These are phyloP conservation scores for Deilephila porcellus DNA, from an alignment of 2,888 invertebrate genomes.

Conservation along the genomic window DNA sequence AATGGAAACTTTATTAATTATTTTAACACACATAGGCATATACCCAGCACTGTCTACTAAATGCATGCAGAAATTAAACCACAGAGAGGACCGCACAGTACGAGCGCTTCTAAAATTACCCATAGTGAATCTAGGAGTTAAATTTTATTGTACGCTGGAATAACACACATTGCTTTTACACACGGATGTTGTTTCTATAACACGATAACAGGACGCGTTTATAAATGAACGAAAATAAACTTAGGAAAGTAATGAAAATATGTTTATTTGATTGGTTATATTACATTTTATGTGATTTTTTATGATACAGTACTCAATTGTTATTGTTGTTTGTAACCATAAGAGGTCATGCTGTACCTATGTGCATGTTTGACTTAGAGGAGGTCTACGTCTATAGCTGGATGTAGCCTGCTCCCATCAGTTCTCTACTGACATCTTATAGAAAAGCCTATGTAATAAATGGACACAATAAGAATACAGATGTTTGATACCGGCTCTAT, in stretches of 20 bases:
- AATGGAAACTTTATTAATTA: not conserved
- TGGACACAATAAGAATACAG: no score
- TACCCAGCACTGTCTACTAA: slow-evolving; percentile 40
- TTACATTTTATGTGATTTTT: no score
- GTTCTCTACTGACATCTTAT: no score
- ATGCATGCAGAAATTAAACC: slow-evolving; percentile 49
- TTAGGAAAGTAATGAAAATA: not conserved
- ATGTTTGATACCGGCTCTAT: no score
- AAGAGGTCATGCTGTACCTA: no score
- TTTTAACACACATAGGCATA: not conserved
- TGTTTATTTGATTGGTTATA: not conserved
- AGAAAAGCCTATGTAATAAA: no score
- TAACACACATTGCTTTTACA: slow-evolving; percentile 17
- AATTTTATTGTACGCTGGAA: slow-evolving; percentile 28
- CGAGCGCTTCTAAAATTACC: slow-evolving; percentile 42
- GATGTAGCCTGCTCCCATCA: no score
- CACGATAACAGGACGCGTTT: not conserved
- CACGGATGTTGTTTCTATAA: not conserved
- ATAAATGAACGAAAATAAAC: not conserved
- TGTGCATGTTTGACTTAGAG: no score
- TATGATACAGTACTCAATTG: no score
- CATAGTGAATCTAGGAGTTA: slow-evolving; percentile 39
- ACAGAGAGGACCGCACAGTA: slow-evolving; percentile 40
- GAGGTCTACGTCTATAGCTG: no score
- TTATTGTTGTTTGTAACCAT: no score